A percentile compares a stretch with the other conserved stretches of the same genome.
These are phyloP conservation scores for Nephrotoma guestfalica DNA, from an alignment of 2,888 invertebrate species.

Conservation along the genomic window DNA sequence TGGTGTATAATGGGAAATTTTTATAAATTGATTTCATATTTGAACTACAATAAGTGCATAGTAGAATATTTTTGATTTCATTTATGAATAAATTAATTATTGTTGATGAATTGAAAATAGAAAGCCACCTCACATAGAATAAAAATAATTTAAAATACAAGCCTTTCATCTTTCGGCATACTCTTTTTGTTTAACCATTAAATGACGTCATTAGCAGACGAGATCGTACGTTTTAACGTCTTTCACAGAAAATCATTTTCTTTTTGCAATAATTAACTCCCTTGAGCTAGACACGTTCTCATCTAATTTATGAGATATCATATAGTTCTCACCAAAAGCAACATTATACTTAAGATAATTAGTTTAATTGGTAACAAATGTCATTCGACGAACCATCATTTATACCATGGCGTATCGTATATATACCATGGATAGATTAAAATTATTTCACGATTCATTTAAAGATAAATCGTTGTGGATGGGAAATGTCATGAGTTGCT, in stretches of 20 bases:
- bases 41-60: not conserved
- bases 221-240: not conserved
- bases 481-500: not conserved
- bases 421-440: not conserved
- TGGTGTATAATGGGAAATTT: not conserved
- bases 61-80: not conserved
- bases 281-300: not conserved
- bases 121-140: not conserved
- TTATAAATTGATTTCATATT: not conserved
- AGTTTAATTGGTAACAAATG: not conserved
- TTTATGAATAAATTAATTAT: not conserved
- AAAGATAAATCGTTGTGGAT: not conserved
- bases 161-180: not conserved
- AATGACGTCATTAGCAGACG: not conserved
- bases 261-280: not conserved
- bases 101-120: not conserved
- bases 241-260: not conserved
- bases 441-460: not conserved
- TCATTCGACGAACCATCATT: not conserved
- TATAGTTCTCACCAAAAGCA: not conserved
- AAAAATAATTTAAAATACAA: not conserved
- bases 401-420: not conserved
- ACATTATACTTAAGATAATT: not conserved
- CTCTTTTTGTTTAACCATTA: not conserved
- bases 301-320: not conserved